These are phyloP conservation scores for Ptyas mucosa DNA, from an alignment of 2,113 vertebrate genomes.

Conservation along the genomic window DNA sequence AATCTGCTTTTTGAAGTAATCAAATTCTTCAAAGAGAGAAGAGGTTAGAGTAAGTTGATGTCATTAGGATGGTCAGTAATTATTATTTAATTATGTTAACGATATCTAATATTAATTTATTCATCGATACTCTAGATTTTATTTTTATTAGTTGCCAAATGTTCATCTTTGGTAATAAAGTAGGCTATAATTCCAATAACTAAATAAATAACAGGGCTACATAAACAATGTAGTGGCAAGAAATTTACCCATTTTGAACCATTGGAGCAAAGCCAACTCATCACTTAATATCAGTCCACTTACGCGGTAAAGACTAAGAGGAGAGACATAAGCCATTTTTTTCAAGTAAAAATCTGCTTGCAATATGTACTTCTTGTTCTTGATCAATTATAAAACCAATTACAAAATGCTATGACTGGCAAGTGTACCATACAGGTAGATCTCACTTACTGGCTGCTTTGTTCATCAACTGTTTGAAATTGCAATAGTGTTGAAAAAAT, in stretches of 20 bases:
- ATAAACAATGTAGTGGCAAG: not conserved
- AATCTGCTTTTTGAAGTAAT: not conserved
- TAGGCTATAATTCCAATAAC: not conserved
- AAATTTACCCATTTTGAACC: not conserved
- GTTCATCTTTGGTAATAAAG: not conserved
- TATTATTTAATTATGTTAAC: not conserved
- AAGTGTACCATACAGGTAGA: not conserved
- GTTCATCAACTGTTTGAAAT: not conserved
- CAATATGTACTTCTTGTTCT: not conserved
- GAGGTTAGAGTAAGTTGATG: not conserved
- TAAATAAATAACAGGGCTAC: not conserved
- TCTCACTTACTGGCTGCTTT: not conserved
- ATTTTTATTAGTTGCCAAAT: not conserved
- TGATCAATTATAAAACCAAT: not conserved
- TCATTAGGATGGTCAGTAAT: not conserved
- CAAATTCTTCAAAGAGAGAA: not conserved
- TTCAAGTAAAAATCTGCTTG: not conserved
- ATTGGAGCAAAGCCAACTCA: not conserved
- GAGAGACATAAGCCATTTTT: not conserved
- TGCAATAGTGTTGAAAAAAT: not conserved
- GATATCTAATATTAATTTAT: not conserved
- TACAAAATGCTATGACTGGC: not conserved
- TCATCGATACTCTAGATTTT: not conserved
- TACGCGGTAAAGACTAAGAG: not conserved
- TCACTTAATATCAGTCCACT: not conserved